Base-by-base conservation (phyloP, 2,888 invertebrate genomes). In the Folsomia candida region DNA sequence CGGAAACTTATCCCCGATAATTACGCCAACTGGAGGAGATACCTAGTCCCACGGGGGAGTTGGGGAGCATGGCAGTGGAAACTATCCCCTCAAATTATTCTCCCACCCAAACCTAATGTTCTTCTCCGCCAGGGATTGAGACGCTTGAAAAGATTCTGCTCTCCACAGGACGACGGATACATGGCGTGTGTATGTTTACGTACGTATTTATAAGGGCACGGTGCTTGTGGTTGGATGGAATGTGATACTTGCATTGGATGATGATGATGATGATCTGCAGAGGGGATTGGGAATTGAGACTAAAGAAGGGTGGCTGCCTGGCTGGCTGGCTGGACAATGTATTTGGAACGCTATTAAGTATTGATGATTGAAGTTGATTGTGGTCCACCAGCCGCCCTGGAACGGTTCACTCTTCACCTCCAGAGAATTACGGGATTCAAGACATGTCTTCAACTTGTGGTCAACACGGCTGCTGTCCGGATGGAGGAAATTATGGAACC, bases 351-450 rank as follows among this genome's bases (percentile, higher is more conserved):
- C 51, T 57, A 57, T 65, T 65, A 65, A 65, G 57, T 65, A 65
- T 65, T 65, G 57, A 65, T 65, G 65, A 65, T 65, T 47, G 54
- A 9, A 51, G 65, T 37, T 57, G 65, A 65, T 65, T 65, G 54
- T 54, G 22, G 54, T 20, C 4, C 18, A 54, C 54, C 6, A 14
- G 11, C 20, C 20, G 18, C 54, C 14, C 37, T 37, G 64, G 47
- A 24, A 22, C 20, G 25, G 51, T 18, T 47, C 62, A 59, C 59
- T 59, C 24, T 54, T 14, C 28, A 65, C 54, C 65, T 65, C 65
- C 54, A 26, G 65, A 65, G 65, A 65, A 54, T 65, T 65, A 51
- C 2, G 25, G 37, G 24, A 64, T 51, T 64, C 22, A 37, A 37
- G 29, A 14, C 62, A 20, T 6, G 25, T 14, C 22, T 27, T 20